These are phyloP conservation scores for Atractosteus spatula DNA, from an alignment of 2,113 vertebrate genomes.

Conservation along the genomic window DNA sequence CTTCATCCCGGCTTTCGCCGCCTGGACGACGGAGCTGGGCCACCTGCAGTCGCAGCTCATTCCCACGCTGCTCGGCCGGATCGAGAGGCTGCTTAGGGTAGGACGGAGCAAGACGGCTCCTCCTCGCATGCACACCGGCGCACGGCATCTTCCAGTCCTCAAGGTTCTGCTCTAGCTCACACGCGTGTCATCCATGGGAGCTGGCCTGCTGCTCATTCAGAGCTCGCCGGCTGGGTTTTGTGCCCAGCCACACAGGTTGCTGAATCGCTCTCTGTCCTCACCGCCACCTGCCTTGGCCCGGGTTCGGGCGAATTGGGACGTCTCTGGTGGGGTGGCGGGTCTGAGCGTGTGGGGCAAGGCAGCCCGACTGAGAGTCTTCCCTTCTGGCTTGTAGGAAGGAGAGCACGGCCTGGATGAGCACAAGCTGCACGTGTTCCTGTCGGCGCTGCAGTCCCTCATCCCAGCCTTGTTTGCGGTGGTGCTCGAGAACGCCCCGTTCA, in stretches of 20 bases:
- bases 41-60: conserved; percentile 87
- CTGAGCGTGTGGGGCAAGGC: no score
- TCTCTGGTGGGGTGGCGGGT: no score
- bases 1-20: conserved; percentile 95
- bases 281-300: no score
- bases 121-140: no score
- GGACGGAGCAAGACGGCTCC: not conserved
- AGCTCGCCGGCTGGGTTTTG: no score
- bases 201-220: not conserved
- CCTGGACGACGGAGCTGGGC: conserved; percentile 93
- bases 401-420: conserved; percentile 92
- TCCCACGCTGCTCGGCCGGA: conserved; percentile 87
- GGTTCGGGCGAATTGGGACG: no score
- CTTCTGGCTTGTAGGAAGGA: conserved; percentile 74
- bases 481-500: conserved; percentile 91
- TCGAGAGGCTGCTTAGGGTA: conserved; percentile 92
- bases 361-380: not conserved
- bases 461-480: conserved; percentile 89
- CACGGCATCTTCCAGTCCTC: conserved; percentile 6
- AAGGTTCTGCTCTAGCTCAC: not conserved
- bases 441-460: conserved; percentile 92
- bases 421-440: conserved; percentile 90
- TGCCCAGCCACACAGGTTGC: no score
- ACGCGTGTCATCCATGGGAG: not conserved
- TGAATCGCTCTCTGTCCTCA: no score